Evolutionary conservation across 2,888 invertebrate genomes (phyloP).

Genomic region (Venustoraphidia nigricollis): DNA sequence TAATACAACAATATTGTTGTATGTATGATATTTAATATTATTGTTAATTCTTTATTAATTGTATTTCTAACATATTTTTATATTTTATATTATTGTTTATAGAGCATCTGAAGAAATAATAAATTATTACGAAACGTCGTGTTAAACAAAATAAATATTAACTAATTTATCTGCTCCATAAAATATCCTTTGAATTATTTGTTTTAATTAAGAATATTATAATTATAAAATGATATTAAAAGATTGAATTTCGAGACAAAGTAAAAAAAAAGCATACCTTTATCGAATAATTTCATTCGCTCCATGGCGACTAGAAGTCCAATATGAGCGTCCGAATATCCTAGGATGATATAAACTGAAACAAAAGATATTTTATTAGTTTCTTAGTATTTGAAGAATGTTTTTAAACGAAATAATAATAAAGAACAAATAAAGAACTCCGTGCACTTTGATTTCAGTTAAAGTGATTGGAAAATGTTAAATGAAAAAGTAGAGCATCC

Average conservation of each 20-base stretch:
- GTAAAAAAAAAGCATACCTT: conserved; percentile 35
- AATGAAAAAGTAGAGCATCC: not conserved
- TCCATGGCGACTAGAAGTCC: conserved; percentile 81
- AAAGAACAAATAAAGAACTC: not conserved
- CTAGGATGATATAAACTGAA: conserved; percentile 85
- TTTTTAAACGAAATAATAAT: not conserved
- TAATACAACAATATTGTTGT: too few relatives aligned
- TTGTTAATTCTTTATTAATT: too few relatives aligned
- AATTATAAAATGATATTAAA: not conserved
- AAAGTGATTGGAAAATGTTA: not conserved
- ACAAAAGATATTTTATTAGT: conserved; percentile 13
- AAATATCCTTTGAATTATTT: too few relatives aligned
- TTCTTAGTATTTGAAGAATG: not conserved
- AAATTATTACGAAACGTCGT: too few relatives aligned
- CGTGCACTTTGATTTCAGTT: not conserved
- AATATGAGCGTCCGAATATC: conserved; percentile 80
- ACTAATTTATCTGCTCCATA: too few relatives aligned
- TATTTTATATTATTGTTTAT: too few relatives aligned
- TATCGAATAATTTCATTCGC: conserved; percentile 62
- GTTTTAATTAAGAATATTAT: not conserved
- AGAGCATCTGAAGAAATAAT: too few relatives aligned
- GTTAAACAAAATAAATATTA: too few relatives aligned
- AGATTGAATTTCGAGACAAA: too few relatives aligned
- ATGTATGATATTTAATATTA: too few relatives aligned
- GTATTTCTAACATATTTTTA: too few relatives aligned